phyloP scores from a whole-genome alignment of 1,140 invertebrate species.

The Papilio polyxenes region DNA sequence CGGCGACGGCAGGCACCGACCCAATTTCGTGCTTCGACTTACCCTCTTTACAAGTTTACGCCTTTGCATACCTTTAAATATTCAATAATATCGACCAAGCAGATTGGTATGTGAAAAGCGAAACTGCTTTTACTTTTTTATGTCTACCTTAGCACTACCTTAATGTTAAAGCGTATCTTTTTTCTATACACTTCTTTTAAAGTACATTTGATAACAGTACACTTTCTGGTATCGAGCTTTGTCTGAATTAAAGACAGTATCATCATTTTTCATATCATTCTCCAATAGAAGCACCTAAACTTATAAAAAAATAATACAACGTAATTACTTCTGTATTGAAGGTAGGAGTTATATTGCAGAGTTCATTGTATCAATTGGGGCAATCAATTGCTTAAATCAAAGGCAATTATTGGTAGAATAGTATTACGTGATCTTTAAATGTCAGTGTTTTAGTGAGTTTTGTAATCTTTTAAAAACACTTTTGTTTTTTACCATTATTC shows the following conservation, averaged over 20 bases:
- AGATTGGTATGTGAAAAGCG: conserved; percentile 29
- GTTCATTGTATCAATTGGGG: conserved; percentile 30
- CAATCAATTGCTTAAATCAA: conserved; percentile 30
- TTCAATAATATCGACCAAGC: conserved; percentile 51
- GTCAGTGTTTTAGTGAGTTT: not conserved
- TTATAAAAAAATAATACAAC: not conserved
- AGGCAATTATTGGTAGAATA: conserved; percentile 14
- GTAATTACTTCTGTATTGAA: not conserved
- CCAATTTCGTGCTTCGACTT: conserved; percentile 49
- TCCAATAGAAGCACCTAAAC: not conserved
- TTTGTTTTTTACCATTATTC: not conserved
- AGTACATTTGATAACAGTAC: not conserved
- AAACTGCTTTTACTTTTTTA: conserved; percentile 29
- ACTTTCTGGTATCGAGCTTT: not conserved
- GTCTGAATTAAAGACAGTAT: not conserved
- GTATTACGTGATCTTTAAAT: conserved; percentile 23
- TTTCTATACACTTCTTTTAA: not conserved
- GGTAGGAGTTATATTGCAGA: conserved; percentile 20
- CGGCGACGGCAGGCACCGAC: conserved; percentile 42
- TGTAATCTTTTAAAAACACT: not conserved
- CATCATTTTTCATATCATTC: not conserved
- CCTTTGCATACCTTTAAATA: conserved; percentile 49
- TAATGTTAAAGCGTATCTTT: too few relatives aligned
- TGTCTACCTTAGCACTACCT: not conserved
- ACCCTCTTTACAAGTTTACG: conserved; percentile 52